A percentile compares a stretch with the other conserved stretches of the same genome.
Evolutionary conservation across 1,140 invertebrate species (phyloP).

Genomic region (Reticulitermes speratus): DNA sequence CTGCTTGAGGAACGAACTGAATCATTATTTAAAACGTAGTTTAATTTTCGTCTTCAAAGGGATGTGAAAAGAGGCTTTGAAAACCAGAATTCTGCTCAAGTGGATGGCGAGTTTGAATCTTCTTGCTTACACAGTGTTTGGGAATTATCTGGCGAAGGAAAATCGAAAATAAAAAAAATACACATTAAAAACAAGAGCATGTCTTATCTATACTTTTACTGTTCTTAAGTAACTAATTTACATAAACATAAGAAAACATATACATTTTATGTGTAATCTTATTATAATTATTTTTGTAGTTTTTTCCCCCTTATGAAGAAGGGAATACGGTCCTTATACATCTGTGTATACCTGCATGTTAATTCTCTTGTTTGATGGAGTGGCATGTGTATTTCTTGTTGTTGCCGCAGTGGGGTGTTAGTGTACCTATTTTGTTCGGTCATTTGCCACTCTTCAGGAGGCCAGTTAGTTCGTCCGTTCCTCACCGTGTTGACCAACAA

Average conservation of each 20-base stretch:
- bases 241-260: neutral
- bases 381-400: slow-evolving; percentile 12
- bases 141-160: too few species aligned
- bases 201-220: neutral
- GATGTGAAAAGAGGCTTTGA: too few species aligned
- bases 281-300: neutral
- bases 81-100: too few species aligned
- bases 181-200: neutral
- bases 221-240: neutral
- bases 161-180: neutral
- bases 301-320: neutral
- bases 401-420: slow-evolving; percentile 11
- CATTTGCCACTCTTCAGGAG: slow-evolving; percentile 1
- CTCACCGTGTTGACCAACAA: neutral
- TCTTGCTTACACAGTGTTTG: too few species aligned
- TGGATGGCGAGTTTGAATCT: too few species aligned
- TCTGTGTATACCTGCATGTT: slow-evolving; percentile 18
- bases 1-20: too few species aligned
- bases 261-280: neutral
- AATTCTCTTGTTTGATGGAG: slow-evolving; percentile 18
- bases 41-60: too few species aligned
- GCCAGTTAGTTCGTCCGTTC: neutral
- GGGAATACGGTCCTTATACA: neutral
- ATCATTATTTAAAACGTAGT: too few species aligned
- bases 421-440: neutral